Base-by-base conservation (phyloP, 2,888 invertebrate species). In the Leptinotarsa rubiginosa region DNA sequence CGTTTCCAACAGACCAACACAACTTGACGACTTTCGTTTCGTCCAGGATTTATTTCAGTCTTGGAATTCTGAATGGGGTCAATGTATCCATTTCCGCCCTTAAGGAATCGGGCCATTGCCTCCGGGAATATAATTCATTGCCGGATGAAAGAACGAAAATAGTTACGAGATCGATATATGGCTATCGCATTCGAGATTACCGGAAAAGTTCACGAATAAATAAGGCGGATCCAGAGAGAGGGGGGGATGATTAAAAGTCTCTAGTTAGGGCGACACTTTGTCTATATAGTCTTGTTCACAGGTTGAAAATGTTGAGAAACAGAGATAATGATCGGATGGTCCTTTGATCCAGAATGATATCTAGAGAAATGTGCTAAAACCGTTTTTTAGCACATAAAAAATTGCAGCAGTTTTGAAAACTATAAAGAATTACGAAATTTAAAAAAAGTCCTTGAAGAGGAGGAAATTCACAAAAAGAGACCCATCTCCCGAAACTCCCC, bases 111-210 rank as follows among this genome's bases (percentile, higher is more conserved):
- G 59, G 18, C 59, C 59, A 59, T 22, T 59, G 59, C 59, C 59
- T 59, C 22, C 13, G 25, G 59, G 59, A 20, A 56, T 59, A 59
- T 59, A 15, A 59, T 59, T 25, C 59, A 22, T 59, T 1, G 52
- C 59, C 15, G 25, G 59, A 59, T 59, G 25, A 59, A 59, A 59
- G 25, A 22, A 59, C 59, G 25, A 59, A 59, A 59, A 59, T 59
- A 59, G 59, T 59, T 59, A 59, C 20, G 15, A 59, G 59, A 59
- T 59, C 59, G 59, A 59, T 59, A 25, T 10, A 41, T 22, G 25
- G 25, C 20, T 59, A 59, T 59, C 25, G 13, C 25, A 59, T 15
- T 59, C 59, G 59, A 25, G 15, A 25, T 59, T 59, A 59, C 16
- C 59, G 5, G 59, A 25, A 59, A 59, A 59, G 59, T 59, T 59